Percentiles rank a stretch among this genome's conserved stretches.
Evolutionary conservation across 2,797 vertebrate genomes (phyloP).

Genomic region (Antrozous pallidus): DNA sequence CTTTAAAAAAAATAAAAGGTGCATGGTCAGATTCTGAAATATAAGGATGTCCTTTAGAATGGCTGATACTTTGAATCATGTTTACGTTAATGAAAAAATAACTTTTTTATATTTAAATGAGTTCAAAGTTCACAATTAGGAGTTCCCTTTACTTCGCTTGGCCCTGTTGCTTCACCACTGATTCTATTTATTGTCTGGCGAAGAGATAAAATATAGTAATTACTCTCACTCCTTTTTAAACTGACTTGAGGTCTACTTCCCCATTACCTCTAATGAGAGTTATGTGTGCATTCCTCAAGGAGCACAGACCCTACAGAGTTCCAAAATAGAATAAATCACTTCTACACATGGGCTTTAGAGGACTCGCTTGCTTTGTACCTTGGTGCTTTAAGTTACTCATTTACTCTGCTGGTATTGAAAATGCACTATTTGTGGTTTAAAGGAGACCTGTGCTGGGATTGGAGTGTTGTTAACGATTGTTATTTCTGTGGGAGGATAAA

Average conservation of each 20-base stretch:
- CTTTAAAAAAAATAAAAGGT: slow-evolving; percentile 39
- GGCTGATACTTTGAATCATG: slow-evolving; percentile 66
- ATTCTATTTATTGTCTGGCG: slow-evolving; percentile 70
- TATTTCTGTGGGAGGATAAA: background rate
- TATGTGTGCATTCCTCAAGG: slow-evolving; percentile 58
- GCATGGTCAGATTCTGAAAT: slow-evolving; percentile 10
- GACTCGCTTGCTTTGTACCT: background rate
- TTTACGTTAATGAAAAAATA: slow-evolving; percentile 67
- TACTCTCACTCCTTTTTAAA: slow-evolving; percentile 60
- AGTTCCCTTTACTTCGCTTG: slow-evolving; percentile 7
- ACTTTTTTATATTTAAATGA: slow-evolving; percentile 57
- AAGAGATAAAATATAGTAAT: slow-evolving; percentile 74
- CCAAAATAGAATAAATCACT: slow-evolving; percentile 72
- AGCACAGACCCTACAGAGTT: slow-evolving; percentile 51
- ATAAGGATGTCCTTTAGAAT: slow-evolving; percentile 48
- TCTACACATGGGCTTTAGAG: slow-evolving; percentile 55
- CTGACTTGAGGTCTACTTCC: slow-evolving; percentile 74
- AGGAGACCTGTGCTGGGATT: slow-evolving; percentile 26
- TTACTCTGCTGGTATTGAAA: slow-evolving; percentile 47
- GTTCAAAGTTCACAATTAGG: slow-evolving; percentile 42
- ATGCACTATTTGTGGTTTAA: slow-evolving; percentile 52
- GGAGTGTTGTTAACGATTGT: background rate
- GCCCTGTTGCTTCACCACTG: slow-evolving; percentile 49
- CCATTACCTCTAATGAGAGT: slow-evolving; percentile 78
- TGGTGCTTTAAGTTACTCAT: slow-evolving; percentile 54